Evolutionary conservation across 2,113 vertebrate species (phyloP).

Genomic region (Macquaria ambigua): DNA sequence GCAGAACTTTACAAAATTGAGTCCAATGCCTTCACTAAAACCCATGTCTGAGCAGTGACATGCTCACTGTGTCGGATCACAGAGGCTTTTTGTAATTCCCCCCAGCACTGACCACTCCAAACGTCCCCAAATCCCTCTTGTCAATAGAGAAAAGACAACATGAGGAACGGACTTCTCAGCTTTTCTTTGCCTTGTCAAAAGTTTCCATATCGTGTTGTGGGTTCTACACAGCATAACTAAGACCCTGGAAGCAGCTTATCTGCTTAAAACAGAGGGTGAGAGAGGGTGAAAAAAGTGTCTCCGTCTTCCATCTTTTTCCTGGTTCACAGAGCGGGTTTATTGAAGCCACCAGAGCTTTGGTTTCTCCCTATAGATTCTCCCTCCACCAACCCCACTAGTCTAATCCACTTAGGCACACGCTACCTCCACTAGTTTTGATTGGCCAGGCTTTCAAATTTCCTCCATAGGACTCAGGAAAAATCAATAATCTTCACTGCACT

Average conservation of each 20-base stretch:
- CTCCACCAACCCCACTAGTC: constrained; percentile 47
- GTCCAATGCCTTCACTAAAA: constrained; percentile 23
- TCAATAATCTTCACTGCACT: constrained; percentile 67
- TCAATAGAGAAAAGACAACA: constrained; percentile 71
- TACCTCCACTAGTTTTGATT: constrained; percentile 71
- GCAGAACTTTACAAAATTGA: constrained; percentile 29
- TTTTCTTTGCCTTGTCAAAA: constrained; percentile 74
- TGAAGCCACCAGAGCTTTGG: constrained; percentile 72
- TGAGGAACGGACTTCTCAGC: constrained; percentile 55
- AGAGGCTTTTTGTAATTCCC: constrained; percentile 63
- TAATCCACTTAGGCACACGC: constrained; percentile 76
- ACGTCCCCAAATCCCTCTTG: constrained; percentile 74
- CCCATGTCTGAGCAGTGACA: constrained; percentile 29
- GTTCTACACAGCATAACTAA: constrained; percentile 81
- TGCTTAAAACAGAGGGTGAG: constrained; percentile 81
- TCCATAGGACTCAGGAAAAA: constrained; percentile 54
- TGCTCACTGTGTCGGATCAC: constrained; percentile 48
- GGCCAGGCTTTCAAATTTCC: constrained; percentile 61
- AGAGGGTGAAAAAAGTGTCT: constrained; percentile 69
- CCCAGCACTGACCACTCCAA: constrained; percentile 67
- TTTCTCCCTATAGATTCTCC: constrained; percentile 58
- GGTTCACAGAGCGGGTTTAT: constrained; percentile 74
- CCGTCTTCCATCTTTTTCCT: constrained; percentile 72
- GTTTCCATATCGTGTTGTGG: constrained; percentile 70
- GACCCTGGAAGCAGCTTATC: constrained; percentile 83